Evolutionary conservation across 2,113 vertebrate species (phyloP).

Genomic region (Clinocottus analis): DNA sequence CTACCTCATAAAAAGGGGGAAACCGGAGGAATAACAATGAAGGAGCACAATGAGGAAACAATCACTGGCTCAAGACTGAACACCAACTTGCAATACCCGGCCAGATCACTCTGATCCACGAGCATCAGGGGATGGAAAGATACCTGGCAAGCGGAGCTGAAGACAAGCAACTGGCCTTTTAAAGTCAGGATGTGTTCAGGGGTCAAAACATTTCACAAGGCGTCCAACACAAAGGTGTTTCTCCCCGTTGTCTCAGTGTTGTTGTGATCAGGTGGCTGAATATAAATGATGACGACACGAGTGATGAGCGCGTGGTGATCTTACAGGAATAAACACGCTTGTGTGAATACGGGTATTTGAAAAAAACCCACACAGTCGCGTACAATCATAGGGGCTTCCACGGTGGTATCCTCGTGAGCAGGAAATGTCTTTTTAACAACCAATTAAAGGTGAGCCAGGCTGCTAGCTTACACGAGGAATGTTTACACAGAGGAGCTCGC

Average conservation of each 20-base stretch:
- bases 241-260: neutral
- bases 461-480: slow-evolving; percentile 61
- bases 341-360: neutral
- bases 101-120: slow-evolving; percentile 30
- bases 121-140: slow-evolving; percentile 5
- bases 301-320: neutral
- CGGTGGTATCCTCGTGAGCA: slow-evolving; percentile 66
- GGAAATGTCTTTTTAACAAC: slow-evolving; percentile 80
- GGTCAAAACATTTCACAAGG: slow-evolving; percentile 16
- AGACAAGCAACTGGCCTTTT: slow-evolving; percentile 27
- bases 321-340: neutral
- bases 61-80: slow-evolving; percentile 15
- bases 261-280: slow-evolving; percentile 5
- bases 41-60: slow-evolving; percentile 26
- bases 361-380: neutral
- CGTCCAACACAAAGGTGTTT: neutral
- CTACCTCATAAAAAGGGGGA: slow-evolving; percentile 10
- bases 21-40: slow-evolving; percentile 45
- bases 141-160: slow-evolving; percentile 6
- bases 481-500: slow-evolving; percentile 65
- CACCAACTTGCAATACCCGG: slow-evolving; percentile 36
- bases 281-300: neutral
- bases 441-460: slow-evolving; percentile 73
- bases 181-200: slow-evolving; percentile 16
- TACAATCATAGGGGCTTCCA: slow-evolving; percentile 49